phyloP scores from a whole-genome alignment of 2,113 vertebrate genomes.

The Sylvietta virens region DNA sequence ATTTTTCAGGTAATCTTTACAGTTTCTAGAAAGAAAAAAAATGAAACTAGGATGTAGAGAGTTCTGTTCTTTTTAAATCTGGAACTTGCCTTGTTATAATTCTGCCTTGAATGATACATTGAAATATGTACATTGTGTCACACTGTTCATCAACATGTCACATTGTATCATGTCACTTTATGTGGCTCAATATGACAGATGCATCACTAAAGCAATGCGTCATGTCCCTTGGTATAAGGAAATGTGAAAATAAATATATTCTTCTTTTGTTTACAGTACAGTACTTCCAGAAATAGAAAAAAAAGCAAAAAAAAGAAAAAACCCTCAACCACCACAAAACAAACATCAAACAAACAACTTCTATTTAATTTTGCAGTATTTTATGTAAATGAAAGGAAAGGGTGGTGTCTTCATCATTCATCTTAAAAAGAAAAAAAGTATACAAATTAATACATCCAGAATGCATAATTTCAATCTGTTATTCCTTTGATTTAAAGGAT shows the following conservation, averaged over 20 bases:
- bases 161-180: slow-evolving; percentile 52
- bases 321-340: neutral
- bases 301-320: no score
- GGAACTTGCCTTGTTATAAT: neutral
- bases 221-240: slow-evolving; percentile 31
- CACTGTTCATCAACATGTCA: slow-evolving; percentile 35
- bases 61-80: neutral
- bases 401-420: neutral
- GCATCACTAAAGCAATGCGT: slow-evolving; percentile 7
- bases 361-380: neutral
- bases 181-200: slow-evolving; percentile 40
- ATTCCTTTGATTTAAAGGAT: neutral
- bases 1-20: neutral
- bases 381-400: neutral
- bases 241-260: slow-evolving; percentile 49
- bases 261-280: neutral
- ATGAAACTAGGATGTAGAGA: neutral
- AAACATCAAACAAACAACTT: neutral
- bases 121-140: slow-evolving; percentile 32
- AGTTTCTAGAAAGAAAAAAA: neutral
- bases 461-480: neutral
- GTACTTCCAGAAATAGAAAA: neutral
- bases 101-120: neutral
- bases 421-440: neutral
- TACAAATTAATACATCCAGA: neutral